Evolutionary conservation across 2,888 invertebrate species (phyloP).

Genomic region (Cancer borealis): DNA sequence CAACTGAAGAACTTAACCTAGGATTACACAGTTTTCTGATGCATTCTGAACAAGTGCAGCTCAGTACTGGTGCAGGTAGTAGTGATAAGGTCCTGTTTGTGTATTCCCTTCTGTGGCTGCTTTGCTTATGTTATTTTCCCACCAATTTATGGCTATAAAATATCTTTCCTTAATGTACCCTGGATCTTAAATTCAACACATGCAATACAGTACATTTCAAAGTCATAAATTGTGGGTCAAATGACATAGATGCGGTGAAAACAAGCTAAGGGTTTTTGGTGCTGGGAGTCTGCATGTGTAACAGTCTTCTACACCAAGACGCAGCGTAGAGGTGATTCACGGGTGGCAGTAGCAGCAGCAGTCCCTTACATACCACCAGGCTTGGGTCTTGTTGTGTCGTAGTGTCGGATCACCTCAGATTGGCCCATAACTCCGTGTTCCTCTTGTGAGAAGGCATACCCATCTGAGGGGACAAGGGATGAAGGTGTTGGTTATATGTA

Average conservation of each 20-base stretch:
- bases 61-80: constrained; percentile 22
- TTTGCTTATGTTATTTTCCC: not conserved
- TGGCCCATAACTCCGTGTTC: constrained; percentile 97
- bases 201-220: constrained; percentile 39
- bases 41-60: constrained; percentile 32
- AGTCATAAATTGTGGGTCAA: constrained; percentile 45
- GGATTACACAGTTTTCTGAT: not conserved
- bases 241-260: constrained; percentile 30
- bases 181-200: constrained; percentile 35
- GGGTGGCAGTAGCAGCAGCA: not conserved
- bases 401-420: constrained; percentile 96
- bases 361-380: constrained; percentile 77
- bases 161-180: constrained; percentile 14
- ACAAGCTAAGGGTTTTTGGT: constrained; percentile 24
- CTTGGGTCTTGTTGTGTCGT: constrained; percentile 87
- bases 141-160: constrained; percentile 2
- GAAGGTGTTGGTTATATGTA: not conserved
- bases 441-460: constrained; percentile 94
- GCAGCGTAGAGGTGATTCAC: constrained; percentile 13
- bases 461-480: constrained; percentile 77
- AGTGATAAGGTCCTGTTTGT: not conserved
- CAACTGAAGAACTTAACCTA: constrained; percentile 1
- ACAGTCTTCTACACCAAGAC: not conserved
- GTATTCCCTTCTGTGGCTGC: not conserved
- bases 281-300: constrained; percentile 33